Percentiles rank a stretch among this genome's conserved stretches.
These are phyloP conservation scores for Caranx melampygus DNA, from an alignment of 2,113 vertebrate species.

Conservation along the genomic window DNA sequence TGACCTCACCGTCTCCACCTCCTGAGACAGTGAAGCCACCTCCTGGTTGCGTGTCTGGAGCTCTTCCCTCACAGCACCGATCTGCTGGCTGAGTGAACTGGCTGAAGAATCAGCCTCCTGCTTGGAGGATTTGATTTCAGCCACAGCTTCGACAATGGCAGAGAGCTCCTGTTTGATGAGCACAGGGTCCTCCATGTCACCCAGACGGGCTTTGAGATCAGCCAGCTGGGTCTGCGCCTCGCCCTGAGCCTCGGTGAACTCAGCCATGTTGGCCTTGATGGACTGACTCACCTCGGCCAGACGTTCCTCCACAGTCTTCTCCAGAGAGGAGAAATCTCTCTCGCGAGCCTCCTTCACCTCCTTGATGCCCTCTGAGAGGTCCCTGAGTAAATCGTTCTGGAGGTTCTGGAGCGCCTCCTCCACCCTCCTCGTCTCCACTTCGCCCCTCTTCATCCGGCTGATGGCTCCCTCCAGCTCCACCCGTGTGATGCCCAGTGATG, in stretches of 20 bases:
- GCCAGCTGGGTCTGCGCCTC: constrained; percentile 89
- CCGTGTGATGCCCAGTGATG: constrained; percentile 84
- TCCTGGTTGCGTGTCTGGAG: constrained; percentile 93
- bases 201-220: constrained; percentile 86
- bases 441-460: constrained; percentile 86
- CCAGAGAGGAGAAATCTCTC: constrained; percentile 91
- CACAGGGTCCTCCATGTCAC: constrained; percentile 78
- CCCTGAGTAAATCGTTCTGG: constrained; percentile 91
- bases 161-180: constrained; percentile 84
- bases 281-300: constrained; percentile 92
- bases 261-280: constrained; percentile 90
- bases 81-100: constrained; percentile 85
- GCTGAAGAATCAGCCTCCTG: constrained; percentile 80
- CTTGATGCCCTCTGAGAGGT: constrained; percentile 90
- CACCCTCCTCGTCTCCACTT: constrained; percentile 88
- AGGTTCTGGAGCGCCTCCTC: constrained; percentile 94
- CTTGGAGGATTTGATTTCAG: constrained; percentile 83
- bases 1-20: constrained; percentile 87
- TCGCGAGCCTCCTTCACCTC: constrained; percentile 93
- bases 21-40: constrained; percentile 88
- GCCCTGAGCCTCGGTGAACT: constrained; percentile 91
- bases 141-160: constrained; percentile 82
- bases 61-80: constrained; percentile 87
- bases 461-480: constrained; percentile 87
- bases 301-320: constrained; percentile 92